Evolutionary conservation across 2,797 vertebrate genomes (phyloP).

Genomic region (Sternotherus odoratus): DNA sequence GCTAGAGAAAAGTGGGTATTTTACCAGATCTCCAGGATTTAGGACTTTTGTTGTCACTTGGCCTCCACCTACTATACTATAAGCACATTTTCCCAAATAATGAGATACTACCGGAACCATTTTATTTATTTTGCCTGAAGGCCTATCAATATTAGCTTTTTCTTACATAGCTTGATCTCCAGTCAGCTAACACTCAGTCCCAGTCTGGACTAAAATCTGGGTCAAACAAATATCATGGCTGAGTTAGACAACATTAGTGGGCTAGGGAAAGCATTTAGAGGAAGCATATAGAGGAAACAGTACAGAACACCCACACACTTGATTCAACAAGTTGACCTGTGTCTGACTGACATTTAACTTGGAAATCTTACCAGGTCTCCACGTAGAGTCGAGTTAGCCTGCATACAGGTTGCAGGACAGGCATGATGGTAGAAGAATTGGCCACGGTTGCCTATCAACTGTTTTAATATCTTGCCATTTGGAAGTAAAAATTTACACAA

Average conservation of each 20-base stretch:
- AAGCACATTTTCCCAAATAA: background rate
- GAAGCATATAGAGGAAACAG: background rate
- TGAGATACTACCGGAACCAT: background rate
- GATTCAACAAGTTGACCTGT: accelerated
- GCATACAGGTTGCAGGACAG: background rate
- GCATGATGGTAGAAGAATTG: background rate
- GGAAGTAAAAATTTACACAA: background rate
- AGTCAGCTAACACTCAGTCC: background rate
- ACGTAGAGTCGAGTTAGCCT: background rate
- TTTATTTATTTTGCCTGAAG: background rate
- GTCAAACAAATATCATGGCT: background rate
- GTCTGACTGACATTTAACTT: background rate
- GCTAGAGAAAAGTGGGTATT: background rate
- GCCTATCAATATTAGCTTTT: background rate
- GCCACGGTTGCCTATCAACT: background rate
- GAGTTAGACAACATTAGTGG: background rate
- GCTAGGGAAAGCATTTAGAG: background rate
- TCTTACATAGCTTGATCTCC: background rate
- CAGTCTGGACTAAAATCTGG: background rate
- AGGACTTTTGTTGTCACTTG: background rate
- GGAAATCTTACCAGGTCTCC: background rate
- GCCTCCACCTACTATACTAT: background rate
- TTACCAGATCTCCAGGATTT: background rate
- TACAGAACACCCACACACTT: background rate
- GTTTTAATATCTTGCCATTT: background rate